Evolutionary conservation across 2,113 vertebrate species (phyloP).

Genomic region (Apus apus): DNA sequence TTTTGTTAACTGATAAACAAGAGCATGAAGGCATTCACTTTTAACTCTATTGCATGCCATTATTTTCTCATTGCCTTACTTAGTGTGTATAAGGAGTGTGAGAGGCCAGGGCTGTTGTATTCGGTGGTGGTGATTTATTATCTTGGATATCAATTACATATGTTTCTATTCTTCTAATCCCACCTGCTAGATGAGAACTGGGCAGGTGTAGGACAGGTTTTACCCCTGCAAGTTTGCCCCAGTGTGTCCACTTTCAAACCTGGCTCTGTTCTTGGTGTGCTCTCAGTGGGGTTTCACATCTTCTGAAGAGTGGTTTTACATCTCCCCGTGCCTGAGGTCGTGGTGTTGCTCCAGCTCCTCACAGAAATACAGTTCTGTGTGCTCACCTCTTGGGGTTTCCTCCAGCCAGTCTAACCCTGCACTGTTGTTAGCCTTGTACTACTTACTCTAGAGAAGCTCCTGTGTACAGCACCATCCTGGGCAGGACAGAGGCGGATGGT

Average conservation of each 20-base stretch:
- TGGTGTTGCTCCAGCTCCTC: fast-evolving
- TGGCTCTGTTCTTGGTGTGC: neutral
- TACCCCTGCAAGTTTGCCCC: neutral
- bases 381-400: neutral
- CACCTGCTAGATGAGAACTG: neutral
- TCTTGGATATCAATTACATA: neutral
- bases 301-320: fast-evolving
- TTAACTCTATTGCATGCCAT: slow-evolving; percentile 24
- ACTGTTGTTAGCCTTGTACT: neutral
- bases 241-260: neutral
- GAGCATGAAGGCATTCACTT: slow-evolving; percentile 53
- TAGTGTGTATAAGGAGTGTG: neutral
- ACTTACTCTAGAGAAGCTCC: neutral
- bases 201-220: neutral
- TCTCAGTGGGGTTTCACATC: neutral
- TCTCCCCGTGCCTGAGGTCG: fast-evolving
- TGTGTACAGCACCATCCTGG: fast-evolving
- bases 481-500: neutral
- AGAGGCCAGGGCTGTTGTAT: neutral
- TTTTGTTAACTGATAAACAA: slow-evolving; percentile 61
- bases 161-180: too few relatives aligned
- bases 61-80: slow-evolving; percentile 36
- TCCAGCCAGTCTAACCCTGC: neutral
- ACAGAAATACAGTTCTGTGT: neutral
- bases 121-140: neutral